Conservation (phyloP, 37 sponge, comb jelly and placozoan species). For the Spongilla lacustris region DNA sequence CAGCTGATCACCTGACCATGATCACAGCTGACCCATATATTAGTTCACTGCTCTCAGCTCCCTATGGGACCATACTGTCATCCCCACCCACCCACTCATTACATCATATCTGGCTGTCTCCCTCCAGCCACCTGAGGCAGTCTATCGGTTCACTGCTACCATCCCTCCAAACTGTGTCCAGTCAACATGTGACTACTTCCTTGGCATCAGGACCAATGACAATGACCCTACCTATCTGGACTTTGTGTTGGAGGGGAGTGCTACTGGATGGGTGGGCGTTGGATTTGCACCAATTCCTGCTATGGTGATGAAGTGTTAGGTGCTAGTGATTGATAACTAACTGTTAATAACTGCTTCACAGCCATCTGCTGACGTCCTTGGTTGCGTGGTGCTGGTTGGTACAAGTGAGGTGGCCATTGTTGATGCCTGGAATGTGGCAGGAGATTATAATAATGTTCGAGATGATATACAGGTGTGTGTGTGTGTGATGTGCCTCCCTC, state of each 20-base stretch:
- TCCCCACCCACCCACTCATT: no score
- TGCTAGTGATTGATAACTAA: not conserved
- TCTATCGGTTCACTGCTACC: not conserved
- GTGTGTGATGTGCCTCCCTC: no score
- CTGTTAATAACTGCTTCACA: not conserved
- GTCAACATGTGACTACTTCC: not conserved
- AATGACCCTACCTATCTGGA: constrained; percentile 16
- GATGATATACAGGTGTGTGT: not conserved
- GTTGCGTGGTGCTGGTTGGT: not conserved
- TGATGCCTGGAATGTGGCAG: not conserved
- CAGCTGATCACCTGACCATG: no score
- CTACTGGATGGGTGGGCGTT: constrained; percentile 12
- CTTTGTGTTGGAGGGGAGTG: constrained; percentile 1
- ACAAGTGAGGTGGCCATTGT: not conserved
- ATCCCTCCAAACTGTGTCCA: not conserved
- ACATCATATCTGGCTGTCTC: not conserved
- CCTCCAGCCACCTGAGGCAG: not conserved
- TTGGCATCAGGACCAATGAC: constrained; percentile 6
- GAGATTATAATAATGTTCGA: not conserved
- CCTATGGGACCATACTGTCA: no score
- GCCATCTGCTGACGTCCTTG: not conserved
- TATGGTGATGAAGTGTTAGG: not conserved
- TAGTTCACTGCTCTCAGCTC: no score
- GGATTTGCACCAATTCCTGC: not conserved
- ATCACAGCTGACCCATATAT: no score